phyloP scores from a whole-genome alignment of 2,888 invertebrate species.

The Listrodromus nycthemerus region DNA sequence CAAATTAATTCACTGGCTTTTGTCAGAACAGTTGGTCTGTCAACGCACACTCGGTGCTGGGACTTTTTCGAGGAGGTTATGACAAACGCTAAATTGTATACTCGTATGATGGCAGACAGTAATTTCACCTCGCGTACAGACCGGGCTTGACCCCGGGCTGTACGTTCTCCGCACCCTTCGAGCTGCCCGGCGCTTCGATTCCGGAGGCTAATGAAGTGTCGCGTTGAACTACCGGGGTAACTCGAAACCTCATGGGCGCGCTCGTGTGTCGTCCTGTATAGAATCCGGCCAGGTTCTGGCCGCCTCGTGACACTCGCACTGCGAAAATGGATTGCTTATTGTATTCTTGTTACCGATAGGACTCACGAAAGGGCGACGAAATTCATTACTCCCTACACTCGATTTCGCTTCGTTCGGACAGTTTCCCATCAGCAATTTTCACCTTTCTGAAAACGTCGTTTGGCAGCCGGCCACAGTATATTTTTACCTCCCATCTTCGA shows the following conservation, averaged over 20 bases:
- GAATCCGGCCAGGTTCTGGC: slow-evolving; percentile 14
- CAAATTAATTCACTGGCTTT: background rate
- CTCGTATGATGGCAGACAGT: slow-evolving; percentile 13
- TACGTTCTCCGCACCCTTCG: slow-evolving; percentile 38
- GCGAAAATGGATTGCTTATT: slow-evolving; percentile 56
- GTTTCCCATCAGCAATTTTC: background rate
- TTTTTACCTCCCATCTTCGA: background rate
- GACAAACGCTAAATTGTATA: slow-evolving; percentile 8
- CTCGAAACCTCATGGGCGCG: slow-evolving; percentile 67
- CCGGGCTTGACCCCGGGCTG: slow-evolving; percentile 47
- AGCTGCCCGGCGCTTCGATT: slow-evolving; percentile 37
- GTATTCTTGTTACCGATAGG: slow-evolving; percentile 20
- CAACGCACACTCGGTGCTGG: background rate
- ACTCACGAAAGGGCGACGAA: slow-evolving; percentile 30
- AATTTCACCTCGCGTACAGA: slow-evolving; percentile 23
- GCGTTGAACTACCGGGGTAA: slow-evolving; percentile 77
- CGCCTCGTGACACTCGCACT: slow-evolving; percentile 35
- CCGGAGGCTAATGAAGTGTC: slow-evolving; percentile 81
- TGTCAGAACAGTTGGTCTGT: background rate
- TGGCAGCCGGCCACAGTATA: background rate
- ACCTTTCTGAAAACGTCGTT: background rate
- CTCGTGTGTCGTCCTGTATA: slow-evolving; percentile 51
- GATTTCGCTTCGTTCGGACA: background rate
- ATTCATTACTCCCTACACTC: slow-evolving; percentile 33
- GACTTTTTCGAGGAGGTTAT: background rate